Evolutionary conservation across 2,113 vertebrate species (phyloP).

Genomic region (cat (Felis catus)): F.catus_Fca126_mat1.0 CM031411.1:87750501-87751000

Average conservation of each 20-base stretch:
- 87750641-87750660: conserved; percentile 80
- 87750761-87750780: conserved; percentile 78
- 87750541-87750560: not conserved
- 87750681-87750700: conserved; percentile 80
- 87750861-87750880: not conserved
- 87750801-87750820: conserved; percentile 25
- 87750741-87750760: conserved; percentile 80
- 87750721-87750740: conserved; percentile 79
- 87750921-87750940: conserved; percentile 57
- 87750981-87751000: conserved; percentile 57
- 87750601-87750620: conserved; percentile 56
- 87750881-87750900: conserved; percentile 46
- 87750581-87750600: conserved; percentile 2
- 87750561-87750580: conserved; percentile 12
- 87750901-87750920: not conserved
- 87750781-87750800: conserved; percentile 81
- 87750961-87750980: conserved; percentile 37
- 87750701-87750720: conserved; percentile 81
- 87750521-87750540: conserved; percentile 31
- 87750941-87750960: conserved; percentile 17
- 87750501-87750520: not conserved
- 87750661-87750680: conserved; percentile 80
- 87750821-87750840: not conserved
- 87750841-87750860: not conserved
- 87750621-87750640: conserved; percentile 77